A percentile compares a stretch with the other conserved stretches of the same genome.
These are phyloP conservation scores for Machimus atricapillus DNA, from an alignment of 2,888 invertebrate species.

Conservation along the genomic window DNA sequence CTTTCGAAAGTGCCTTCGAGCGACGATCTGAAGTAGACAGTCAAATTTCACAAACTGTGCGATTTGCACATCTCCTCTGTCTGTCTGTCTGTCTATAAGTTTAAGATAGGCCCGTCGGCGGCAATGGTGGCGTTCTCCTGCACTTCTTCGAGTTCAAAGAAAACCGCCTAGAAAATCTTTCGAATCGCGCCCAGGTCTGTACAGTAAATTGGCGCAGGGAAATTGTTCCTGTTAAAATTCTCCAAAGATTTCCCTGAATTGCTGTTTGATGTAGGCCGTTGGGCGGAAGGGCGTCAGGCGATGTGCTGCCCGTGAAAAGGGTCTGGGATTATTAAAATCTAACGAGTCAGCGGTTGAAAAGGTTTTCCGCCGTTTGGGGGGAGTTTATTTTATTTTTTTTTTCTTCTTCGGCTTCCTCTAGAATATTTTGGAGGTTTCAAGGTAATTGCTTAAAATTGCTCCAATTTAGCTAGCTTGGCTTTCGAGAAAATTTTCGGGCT, in stretches of 20 bases:
- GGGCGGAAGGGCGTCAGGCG: background rate
- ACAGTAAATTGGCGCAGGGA: background rate
- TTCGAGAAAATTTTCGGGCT: background rate
- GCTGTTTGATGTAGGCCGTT: background rate
- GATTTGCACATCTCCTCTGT: background rate
- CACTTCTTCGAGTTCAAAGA: background rate
- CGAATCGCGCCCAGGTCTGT: background rate
- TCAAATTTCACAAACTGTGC: background rate
- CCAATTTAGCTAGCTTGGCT: background rate
- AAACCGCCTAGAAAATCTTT: background rate
- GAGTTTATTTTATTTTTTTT: background rate
- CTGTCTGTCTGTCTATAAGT: background rate
- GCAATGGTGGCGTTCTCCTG: background rate
- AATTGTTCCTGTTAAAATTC: background rate
- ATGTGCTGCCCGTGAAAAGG: background rate
- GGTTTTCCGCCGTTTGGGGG: background rate
- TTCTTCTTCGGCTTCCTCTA: background rate
- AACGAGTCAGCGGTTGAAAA: background rate
- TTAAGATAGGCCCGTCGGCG: background rate
- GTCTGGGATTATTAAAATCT: background rate
- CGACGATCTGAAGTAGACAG: background rate
- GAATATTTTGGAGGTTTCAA: background rate
- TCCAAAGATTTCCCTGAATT: background rate
- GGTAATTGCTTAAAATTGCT: background rate
- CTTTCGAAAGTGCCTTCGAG: background rate